These are phyloP conservation scores for Pluvianellus socialis DNA, from an alignment of 2,113 vertebrate genomes.

Conservation along the genomic window DNA sequence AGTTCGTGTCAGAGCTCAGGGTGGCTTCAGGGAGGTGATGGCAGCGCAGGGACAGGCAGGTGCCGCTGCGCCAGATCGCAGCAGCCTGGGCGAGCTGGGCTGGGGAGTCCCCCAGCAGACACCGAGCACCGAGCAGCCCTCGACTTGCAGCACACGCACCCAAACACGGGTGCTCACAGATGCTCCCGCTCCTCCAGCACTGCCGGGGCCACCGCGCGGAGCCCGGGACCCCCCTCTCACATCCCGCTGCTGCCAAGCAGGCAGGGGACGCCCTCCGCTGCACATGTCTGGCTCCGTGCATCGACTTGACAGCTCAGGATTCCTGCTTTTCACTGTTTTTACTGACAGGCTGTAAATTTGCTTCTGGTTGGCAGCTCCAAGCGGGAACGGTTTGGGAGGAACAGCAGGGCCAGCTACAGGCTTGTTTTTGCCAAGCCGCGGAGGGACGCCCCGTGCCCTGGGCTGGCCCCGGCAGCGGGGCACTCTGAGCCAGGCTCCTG, in stretches of 20 bases:
- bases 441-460: not conserved
- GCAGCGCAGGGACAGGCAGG: not conserved
- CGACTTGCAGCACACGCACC: fast-evolving
- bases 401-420: not conserved
- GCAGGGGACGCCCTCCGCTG: fast-evolving
- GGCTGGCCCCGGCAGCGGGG: fast-evolving
- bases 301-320: not conserved
- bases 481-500: not conserved
- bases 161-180: fast-evolving
- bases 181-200: not conserved
- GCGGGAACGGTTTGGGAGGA: not conserved
- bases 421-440: not conserved
- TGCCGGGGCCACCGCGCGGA: fast-evolving
- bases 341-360: not conserved
- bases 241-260: fast-evolving
- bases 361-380: not conserved
- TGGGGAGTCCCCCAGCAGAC: not conserved
- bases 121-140: fast-evolving
- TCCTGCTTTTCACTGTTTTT: not conserved
- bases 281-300: fast-evolving
- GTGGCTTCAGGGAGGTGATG: not conserved
- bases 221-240: not conserved
- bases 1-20: not conserved
- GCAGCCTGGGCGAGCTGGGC: not conserved
- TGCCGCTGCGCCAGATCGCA: not conserved